Evolutionary conservation across 2,113 vertebrate species (phyloP).

Genomic region (Tragelaphus imberbis): DNA sequence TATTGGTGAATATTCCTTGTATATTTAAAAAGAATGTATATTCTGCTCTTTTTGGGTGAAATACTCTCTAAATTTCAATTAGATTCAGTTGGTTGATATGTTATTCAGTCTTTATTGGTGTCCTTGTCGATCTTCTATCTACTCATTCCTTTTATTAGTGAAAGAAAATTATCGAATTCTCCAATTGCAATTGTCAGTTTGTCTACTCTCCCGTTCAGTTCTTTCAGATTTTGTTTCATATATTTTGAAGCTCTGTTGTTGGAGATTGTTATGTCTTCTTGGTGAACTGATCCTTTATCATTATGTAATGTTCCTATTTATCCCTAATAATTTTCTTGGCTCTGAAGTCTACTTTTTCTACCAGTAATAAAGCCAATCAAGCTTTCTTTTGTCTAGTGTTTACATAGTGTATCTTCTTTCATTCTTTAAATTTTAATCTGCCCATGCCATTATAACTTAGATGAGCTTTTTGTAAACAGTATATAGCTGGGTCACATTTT

Average conservation of each 20-base stretch:
- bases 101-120: background rate
- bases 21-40: background rate
- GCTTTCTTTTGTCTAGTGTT: background rate
- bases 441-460: background rate
- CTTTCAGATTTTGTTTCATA: background rate
- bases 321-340: background rate
- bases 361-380: background rate
- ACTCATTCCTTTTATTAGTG: background rate
- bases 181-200: background rate
- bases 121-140: background rate
- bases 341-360: background rate
- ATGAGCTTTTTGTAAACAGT: background rate
- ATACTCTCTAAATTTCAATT: background rate
- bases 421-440: background rate
- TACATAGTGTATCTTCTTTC: background rate
- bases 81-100: background rate
- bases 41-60: background rate
- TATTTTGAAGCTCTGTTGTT: background rate
- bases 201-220: background rate
- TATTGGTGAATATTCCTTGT: background rate
- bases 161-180: background rate
- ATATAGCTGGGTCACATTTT: background rate
- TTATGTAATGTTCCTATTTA: background rate
- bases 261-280: background rate
- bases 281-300: background rate